Evolutionary conservation across 2,888 invertebrate genomes (phyloP), one percentile per base, ranked within the genome.

Genomic region (Lepidochrysops patricia): DNA sequence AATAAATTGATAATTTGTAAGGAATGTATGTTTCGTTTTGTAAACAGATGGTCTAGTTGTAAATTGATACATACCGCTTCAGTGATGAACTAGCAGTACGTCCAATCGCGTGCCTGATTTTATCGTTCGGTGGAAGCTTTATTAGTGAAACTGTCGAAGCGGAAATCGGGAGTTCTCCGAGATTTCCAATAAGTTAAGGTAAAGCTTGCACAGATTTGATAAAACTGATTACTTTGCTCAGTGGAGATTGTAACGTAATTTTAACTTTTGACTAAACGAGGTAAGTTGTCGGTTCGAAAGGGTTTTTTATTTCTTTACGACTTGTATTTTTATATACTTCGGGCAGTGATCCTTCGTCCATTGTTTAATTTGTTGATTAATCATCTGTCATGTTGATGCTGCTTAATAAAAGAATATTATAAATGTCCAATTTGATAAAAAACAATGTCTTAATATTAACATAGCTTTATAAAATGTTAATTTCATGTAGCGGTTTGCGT

Each of bases 41-140:
- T 59, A 58, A 71, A 72, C 75, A 72, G 75, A 19, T 71, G 73
- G 71, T 75, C 68, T 82, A 82, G 79, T 75, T 77, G 71, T 70
- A 76, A 75, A 71, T 68, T 73, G 65, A 67, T 64, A 68, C 65
- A 70, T 66, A 69, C 66, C 71, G 69, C 67, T 76, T 74, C 71
- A 75, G 79, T 80, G 71, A 77, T 71, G 72, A 73, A 70, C 65
- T 62, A 66, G 63, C 54, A 61, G 63, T 65, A 64, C 72, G 73
- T 85, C 79, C 81, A 73, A 68, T 76, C 70, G 74, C 67, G 84
- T 86, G 84, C 82, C 83, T 84, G 68, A 68, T 80, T 77, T 75
- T 73, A 69, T 77, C 70, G 65, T 62, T 50, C 50, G 15, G 35
- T 60, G 57, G 57, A 64, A 61, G 62, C 62, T 67, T 61, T 60